Evolutionary conservation across 2,888 invertebrate genomes (phyloP).

Genomic region (Bimastos eiseni): DNA sequence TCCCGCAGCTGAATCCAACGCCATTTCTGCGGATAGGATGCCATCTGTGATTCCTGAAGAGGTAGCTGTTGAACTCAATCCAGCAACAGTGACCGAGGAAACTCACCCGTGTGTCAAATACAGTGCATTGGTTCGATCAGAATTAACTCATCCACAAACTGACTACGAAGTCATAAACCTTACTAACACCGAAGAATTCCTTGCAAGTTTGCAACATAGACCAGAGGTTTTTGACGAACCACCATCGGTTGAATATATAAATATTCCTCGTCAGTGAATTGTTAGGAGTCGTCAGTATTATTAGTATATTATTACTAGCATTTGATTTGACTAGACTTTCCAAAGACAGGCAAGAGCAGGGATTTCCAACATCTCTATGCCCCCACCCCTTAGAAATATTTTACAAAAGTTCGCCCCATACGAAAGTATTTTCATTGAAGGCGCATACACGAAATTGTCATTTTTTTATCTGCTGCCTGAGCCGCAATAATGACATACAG

Average conservation of each 20-base stretch:
- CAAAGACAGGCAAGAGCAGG: too few species aligned
- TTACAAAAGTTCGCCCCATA: too few species aligned
- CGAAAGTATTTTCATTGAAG: too few species aligned
- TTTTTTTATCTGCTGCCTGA: too few species aligned
- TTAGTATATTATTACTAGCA: too few species aligned
- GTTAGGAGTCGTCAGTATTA: too few species aligned
- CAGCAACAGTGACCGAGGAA: too few species aligned
- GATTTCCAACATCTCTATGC: too few species aligned
- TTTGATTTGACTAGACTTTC: too few species aligned
- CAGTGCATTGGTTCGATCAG: not conserved
- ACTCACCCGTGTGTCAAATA: not conserved
- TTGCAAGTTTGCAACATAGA: not conserved
- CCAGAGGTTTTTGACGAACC: not conserved
- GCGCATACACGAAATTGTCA: too few species aligned
- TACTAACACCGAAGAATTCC: not conserved
- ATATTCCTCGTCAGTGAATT: not conserved
- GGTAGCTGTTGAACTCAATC: not conserved
- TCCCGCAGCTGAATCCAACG: not conserved
- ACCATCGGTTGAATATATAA: not conserved
- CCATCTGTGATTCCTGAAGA: not conserved
- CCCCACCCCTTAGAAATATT: too few species aligned
- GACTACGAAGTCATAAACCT: not conserved
- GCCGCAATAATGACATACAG: too few species aligned
- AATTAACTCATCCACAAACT: not conserved
- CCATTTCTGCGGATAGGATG: not conserved